phyloP scores from a whole-genome alignment of 35 echinoderm and acorn worm genomes.

The Apostichopus californicus region DNA sequence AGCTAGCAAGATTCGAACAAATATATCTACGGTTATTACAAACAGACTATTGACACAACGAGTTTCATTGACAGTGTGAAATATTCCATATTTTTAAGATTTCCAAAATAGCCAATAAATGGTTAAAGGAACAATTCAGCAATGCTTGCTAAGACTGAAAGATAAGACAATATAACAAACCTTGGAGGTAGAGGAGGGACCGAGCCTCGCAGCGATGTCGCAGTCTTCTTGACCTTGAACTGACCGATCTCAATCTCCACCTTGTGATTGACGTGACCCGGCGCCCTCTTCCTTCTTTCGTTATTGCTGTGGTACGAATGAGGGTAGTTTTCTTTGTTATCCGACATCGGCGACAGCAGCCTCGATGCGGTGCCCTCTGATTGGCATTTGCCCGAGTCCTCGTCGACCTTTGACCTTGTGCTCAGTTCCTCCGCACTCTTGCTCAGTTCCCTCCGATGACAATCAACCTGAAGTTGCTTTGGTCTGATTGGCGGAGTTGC shows the following conservation, averaged over 20 bases:
- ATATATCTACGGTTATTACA: too few relatives aligned
- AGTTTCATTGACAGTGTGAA: too few relatives aligned
- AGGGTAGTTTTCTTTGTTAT: slow-evolving; percentile 50
- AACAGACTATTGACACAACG: too few relatives aligned
- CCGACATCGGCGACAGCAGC: not conserved
- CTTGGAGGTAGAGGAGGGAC: slow-evolving; percentile 90
- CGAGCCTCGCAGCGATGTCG: slow-evolving; percentile 37
- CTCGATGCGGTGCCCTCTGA: not conserved
- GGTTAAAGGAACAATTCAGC: too few relatives aligned
- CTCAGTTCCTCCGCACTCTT: slow-evolving; percentile 41
- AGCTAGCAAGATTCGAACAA: too few relatives aligned
- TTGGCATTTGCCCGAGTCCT: not conserved
- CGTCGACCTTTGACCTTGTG: slow-evolving; percentile 37
- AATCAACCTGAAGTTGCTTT: slow-evolving; percentile 1
- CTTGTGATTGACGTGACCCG: slow-evolving; percentile 90
- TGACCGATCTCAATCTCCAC: slow-evolving; percentile 94
- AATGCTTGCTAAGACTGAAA: too few relatives aligned
- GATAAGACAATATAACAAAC: slow-evolving; percentile 32
- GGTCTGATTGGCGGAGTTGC: not conserved
- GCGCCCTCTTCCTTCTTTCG: slow-evolving; percentile 69
- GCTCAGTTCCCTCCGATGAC: slow-evolving; percentile 3
- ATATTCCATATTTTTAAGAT: too few relatives aligned
- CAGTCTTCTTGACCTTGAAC: slow-evolving; percentile 78
- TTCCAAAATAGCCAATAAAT: too few relatives aligned
- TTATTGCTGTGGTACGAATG: slow-evolving; percentile 32